Percentiles rank a stretch among this genome's conserved stretches.
phyloP scores from a whole-genome alignment of 2,888 invertebrate species.

The Mayetiola destructor region DNA sequence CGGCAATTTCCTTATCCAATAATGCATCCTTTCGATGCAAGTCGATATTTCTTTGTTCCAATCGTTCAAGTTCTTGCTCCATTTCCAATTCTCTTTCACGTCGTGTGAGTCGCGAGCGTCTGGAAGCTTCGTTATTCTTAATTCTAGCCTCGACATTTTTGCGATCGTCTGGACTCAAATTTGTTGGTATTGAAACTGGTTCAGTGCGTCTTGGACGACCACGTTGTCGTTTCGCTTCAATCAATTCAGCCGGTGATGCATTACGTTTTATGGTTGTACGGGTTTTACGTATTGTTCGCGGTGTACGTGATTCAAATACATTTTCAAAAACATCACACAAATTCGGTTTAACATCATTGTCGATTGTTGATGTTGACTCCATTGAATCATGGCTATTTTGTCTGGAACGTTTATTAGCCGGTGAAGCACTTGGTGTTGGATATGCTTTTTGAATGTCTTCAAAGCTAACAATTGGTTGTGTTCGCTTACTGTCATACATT shows the following conservation, averaged over 20 bases:
- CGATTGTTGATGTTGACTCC: not conserved
- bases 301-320: not conserved
- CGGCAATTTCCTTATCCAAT: not conserved
- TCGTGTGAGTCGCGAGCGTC: constrained; percentile 56
- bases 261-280: not conserved
- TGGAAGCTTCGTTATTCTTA: constrained; percentile 66
- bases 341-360: not conserved
- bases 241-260: not conserved
- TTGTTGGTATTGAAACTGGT: not conserved
- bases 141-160: constrained; percentile 55
- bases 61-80: not conserved
- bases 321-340: too few species aligned
- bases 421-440: not conserved
- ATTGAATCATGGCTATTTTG: not conserved
- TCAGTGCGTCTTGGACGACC: constrained; percentile 16
- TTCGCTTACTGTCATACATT: not conserved
- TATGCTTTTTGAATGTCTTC: not conserved
- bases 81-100: constrained; percentile 39
- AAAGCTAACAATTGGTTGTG: not conserved
- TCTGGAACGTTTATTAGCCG: not conserved
- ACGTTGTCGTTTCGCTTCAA: constrained; percentile 15
- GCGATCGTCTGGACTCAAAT: constrained; percentile 34
- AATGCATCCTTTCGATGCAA: not conserved
- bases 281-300: not conserved
- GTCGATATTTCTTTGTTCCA: not conserved